These are phyloP conservation scores for Loriculus beryllinus DNA, from an alignment of 2,797 vertebrate species.

Conservation along the genomic window DNA sequence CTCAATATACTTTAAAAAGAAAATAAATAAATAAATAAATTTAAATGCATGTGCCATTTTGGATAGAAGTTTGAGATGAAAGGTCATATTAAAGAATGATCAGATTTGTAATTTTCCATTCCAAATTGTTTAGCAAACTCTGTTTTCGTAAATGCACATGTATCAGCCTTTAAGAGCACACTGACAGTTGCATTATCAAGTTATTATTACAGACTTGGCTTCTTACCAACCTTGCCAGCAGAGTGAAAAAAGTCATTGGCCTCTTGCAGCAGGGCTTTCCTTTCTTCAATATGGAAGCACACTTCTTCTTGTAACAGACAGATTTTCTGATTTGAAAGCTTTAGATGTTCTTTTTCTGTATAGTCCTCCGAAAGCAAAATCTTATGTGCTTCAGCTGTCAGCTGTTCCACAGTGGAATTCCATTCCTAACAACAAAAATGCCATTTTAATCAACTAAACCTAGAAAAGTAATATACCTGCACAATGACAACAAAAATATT, in stretches of 20 bases:
- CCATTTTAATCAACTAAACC: not conserved
- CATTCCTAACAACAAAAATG: conserved; percentile 74
- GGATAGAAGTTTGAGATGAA: not conserved
- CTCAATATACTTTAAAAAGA: not conserved
- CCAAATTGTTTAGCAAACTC: not conserved
- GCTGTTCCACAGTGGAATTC: conserved; percentile 63
- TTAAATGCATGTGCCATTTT: not conserved
- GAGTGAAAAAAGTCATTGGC: conserved; percentile 81
- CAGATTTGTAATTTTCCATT: not conserved
- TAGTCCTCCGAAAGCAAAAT: conserved; percentile 67
- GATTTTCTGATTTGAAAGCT: conserved; percentile 75
- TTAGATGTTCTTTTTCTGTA: conserved; percentile 72
- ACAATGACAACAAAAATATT: not conserved
- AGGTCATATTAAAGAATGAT: not conserved
- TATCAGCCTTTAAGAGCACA: not conserved
- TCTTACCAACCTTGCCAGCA: conserved; percentile 78
- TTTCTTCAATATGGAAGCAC: conserved; percentile 66
- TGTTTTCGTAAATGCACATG: not conserved
- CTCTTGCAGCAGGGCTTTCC: conserved; percentile 72
- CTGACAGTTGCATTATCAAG: not conserved
- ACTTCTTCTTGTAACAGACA: conserved; percentile 71
- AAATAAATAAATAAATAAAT: not conserved
- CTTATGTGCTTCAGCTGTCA: conserved; percentile 73
- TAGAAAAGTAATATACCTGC: not conserved
- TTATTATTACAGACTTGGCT: not conserved